Conservation (phyloP, 2,113 vertebrate species). For the Nasalis larvatus region DNA sequence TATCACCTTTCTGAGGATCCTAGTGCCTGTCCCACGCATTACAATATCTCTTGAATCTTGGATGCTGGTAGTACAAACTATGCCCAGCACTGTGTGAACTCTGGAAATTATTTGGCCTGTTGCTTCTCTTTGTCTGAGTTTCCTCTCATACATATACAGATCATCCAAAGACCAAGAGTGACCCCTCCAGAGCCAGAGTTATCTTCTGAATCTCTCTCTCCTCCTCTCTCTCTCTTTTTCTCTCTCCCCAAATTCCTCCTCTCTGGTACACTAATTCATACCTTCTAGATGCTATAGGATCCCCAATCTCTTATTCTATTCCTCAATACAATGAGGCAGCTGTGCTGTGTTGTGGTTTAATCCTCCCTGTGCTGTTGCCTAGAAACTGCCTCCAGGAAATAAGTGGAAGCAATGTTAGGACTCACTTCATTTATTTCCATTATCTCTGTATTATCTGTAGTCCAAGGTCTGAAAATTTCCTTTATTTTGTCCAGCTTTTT, state of each 20-base stretch:
- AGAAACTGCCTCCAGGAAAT: neutral
- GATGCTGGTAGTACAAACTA: neutral
- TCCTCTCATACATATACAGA: neutral
- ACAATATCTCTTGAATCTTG: neutral
- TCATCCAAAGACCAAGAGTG: neutral
- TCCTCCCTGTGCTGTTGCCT: neutral
- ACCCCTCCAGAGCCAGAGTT: neutral
- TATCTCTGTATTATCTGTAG: neutral
- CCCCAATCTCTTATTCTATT: neutral
- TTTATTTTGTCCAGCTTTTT: neutral
- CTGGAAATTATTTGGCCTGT: no score
- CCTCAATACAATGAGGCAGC: neutral
- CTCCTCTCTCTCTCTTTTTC: neutral
- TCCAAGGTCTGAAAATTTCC: neutral
- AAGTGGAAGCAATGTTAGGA: rapidly evolving
- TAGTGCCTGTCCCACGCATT: no score
- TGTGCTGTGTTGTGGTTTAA: neutral
- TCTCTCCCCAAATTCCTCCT: no score
- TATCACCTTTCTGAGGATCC: neutral
- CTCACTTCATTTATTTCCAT: neutral
- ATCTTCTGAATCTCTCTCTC: neutral
- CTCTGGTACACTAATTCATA: neutral
- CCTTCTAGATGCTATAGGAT: neutral
- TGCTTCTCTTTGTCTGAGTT: neutral
- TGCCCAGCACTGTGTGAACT: neutral